Evolutionary conservation across 1,140 invertebrate species (phyloP).

Genomic region (Papilio helenus): DNA sequence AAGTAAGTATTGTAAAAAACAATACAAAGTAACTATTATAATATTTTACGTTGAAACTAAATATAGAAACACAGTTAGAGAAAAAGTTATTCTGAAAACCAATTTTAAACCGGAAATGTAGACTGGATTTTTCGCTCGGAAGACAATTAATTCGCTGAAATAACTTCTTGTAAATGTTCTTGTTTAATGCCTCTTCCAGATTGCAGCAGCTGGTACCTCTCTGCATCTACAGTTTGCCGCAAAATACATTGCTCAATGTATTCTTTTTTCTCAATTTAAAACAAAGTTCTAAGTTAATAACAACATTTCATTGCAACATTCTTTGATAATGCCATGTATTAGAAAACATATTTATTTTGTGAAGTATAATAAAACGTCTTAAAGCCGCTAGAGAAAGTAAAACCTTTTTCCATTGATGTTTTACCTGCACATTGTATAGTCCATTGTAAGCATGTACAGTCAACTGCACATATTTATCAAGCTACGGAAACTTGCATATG

Average conservation of each 20-base stretch:
- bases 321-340: background rate
- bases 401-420: background rate
- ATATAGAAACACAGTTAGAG: background rate
- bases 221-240: slow-evolving; percentile 21
- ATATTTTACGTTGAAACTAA: background rate
- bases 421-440: background rate
- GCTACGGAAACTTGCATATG: too few relatives aligned
- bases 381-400: background rate
- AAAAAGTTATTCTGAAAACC: slow-evolving; percentile 8
- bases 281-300: background rate
- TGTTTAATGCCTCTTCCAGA: slow-evolving; percentile 34
- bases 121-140: slow-evolving; percentile 23
- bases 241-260: slow-evolving; percentile 16
- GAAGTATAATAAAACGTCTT: too few relatives aligned
- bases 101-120: slow-evolving; percentile 18
- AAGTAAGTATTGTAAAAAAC: background rate
- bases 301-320: background rate
- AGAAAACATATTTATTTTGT: too few relatives aligned
- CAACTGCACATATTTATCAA: too few relatives aligned
- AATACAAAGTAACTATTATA: background rate
- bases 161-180: slow-evolving; percentile 34
- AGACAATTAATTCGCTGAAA: slow-evolving; percentile 22
- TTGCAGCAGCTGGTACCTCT: slow-evolving; percentile 23
- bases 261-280: background rate
- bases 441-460: too few relatives aligned